Base-by-base conservation (phyloP, 2,888 invertebrate genomes). In the Caenorhabditis sp. region DNA sequence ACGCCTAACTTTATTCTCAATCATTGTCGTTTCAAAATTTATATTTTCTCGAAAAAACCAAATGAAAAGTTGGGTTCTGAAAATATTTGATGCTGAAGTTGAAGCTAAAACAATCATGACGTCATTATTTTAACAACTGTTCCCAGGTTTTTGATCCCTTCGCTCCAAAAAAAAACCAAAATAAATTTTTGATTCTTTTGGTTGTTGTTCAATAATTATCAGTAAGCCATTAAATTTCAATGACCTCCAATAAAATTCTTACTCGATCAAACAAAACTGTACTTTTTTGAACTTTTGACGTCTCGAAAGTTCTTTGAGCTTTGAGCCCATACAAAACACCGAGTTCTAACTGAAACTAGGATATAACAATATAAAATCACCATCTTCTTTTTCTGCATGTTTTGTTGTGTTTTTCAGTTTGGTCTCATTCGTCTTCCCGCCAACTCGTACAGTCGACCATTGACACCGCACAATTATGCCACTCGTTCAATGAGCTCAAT, bases 221-320 rank as follows among this genome's bases (percentile, higher is more conserved):
- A 43, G 14, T 10, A 43, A 43, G 14, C 7, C 43, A 43, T 43
- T 10, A 43, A 43, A 43, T 12, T 17, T 43, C 2, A 3, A 17
- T 43, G 43, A 43, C 43, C 43, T 14, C 17, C 14, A 7, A 14
- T 43, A 43, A 43, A 43, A 43, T 17, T 31, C 4, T 31, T 31
- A 31, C 4, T 10, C 10, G 31, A 43, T 17, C 17, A 43, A 43
- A 43, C 4, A 23, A 21, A 52, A 21, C 8, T 52, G 52, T 23
- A 23, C 52, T 20, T 52, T 52, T 52, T 52, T 23, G 52, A 52
- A 52, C 21, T 52, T 21, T 52, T 52, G 52, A 52, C 52, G 23
- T 20, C n/a, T 21, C 4, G 8, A 23, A 52, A 17, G n/a, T 50
- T 50, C 20, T 52, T 52, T 52, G 43, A 43, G 31, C 31, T 31